Evolutionary conservation across 1,140 invertebrate species (phyloP).

Genomic region (Zaprionus lachaisei): DNA sequence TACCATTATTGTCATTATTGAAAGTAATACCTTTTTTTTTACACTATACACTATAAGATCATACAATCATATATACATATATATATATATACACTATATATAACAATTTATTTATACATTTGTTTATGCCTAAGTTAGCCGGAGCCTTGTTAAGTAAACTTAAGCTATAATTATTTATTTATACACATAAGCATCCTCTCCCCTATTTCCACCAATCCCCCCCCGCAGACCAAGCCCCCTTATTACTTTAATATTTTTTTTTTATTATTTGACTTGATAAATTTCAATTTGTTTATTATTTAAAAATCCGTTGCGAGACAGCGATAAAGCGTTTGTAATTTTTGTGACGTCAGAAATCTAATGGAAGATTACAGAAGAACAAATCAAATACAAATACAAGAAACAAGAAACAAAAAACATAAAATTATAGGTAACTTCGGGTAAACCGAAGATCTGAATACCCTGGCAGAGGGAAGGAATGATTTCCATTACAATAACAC

Average conservation of each 20-base stretch:
- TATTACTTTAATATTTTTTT: constrained; percentile 4
- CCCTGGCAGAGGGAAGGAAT: not conserved
- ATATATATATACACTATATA: not conserved
- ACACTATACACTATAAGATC: constrained; percentile 1
- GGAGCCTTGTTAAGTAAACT: constrained; percentile 43
- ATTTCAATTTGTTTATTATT: constrained; percentile 57
- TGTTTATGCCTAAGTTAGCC: constrained; percentile 42
- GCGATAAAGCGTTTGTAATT: constrained; percentile 67
- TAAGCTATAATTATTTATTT: constrained; percentile 55
- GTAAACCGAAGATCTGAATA: not conserved
- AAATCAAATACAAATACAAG: constrained; percentile 35
- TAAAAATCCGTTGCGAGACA: constrained; percentile 79
- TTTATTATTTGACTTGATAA: constrained; percentile 13
- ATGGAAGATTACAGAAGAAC: constrained; percentile 35
- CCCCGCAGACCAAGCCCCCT: not conserved
- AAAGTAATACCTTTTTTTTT: constrained; percentile 21
- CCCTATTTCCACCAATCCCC: not conserved
- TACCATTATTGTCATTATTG: constrained; percentile 64
- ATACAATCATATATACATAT: constrained; percentile 15
- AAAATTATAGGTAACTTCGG: constrained; percentile 23
- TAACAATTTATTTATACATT: constrained; percentile 16
- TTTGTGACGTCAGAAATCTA: constrained; percentile 82
- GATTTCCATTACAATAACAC: too few species aligned
- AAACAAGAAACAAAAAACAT: constrained; percentile 9
- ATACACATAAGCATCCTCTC: constrained; percentile 20